Percentiles rank a stretch among this genome's conserved stretches.
phyloP scores from a whole-genome alignment of 1,140 invertebrate species.

The Carposina sasakii region DNA sequence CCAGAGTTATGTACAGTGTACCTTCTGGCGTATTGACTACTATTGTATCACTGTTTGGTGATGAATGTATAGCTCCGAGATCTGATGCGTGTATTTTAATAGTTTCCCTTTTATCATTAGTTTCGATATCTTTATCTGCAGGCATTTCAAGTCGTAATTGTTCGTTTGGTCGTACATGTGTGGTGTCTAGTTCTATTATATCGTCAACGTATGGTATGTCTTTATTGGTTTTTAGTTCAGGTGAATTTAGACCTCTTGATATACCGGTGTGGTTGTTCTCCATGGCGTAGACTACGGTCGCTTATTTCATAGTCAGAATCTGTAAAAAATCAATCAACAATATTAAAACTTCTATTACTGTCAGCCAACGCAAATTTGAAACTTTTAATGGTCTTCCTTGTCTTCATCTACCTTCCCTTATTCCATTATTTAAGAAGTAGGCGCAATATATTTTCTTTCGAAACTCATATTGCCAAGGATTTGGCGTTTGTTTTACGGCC shows the following conservation, averaged over 20 bases:
- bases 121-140: constrained; percentile 10
- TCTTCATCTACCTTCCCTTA: no score
- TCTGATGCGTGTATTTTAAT: constrained; percentile 44
- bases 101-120: constrained; percentile 17
- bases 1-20: constrained; percentile 59
- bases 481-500: no score
- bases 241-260: constrained; percentile 53
- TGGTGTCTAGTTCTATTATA: constrained; percentile 37
- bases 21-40: constrained; percentile 65
- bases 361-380: no score
- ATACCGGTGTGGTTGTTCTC: constrained; percentile 32
- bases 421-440: no score
- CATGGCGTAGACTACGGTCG: constrained; percentile 36
- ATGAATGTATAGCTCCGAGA: constrained; percentile 41
- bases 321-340: constrained; percentile 29
- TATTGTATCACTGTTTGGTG: constrained; percentile 57
- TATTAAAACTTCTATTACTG: no score
- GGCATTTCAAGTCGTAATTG: constrained; percentile 12
- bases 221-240: constrained; percentile 39
- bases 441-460: no score
- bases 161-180: constrained; percentile 36
- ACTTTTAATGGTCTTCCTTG: no score
- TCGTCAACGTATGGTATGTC: constrained; percentile 54
- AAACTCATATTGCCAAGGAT: no score
- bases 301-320: constrained; percentile 41